phyloP scores from a whole-genome alignment of 2,113 vertebrate species.

The Pomatorhinus ruficollis region DNA sequence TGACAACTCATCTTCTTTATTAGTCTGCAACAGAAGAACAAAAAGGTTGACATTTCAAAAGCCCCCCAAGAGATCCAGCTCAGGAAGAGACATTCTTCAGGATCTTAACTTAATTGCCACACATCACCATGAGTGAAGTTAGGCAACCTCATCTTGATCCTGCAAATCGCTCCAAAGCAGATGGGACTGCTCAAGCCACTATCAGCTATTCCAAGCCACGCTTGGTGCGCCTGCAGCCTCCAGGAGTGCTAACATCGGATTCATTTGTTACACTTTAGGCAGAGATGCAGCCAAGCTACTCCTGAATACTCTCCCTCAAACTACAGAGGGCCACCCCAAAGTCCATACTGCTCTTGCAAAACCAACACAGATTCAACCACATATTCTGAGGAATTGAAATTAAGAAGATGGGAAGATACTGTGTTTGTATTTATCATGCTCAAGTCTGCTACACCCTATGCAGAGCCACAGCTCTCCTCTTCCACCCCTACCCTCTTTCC shows the following conservation, averaged over 20 bases:
- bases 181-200: neutral
- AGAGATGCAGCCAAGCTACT: neutral
- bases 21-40: constrained; percentile 77
- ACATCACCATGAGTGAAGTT: neutral
- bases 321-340: neutral
- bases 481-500: neutral
- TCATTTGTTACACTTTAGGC: neutral
- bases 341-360: neutral
- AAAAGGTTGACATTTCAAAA: neutral
- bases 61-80: neutral
- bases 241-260: neutral
- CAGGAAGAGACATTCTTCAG: neutral
- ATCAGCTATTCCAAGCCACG: neutral
- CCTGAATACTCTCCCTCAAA: neutral
- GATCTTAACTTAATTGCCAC: neutral
- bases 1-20: constrained; percentile 91
- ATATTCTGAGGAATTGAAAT: neutral
- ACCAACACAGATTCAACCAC: neutral
- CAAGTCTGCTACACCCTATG: neutral
- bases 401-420: neutral
- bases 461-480: neutral
- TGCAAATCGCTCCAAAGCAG: neutral
- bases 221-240: neutral
- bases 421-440: neutral
- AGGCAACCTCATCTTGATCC: neutral